Base-by-base conservation (phyloP, 2,888 invertebrate species). In the Hylaea fasciaria region DNA sequence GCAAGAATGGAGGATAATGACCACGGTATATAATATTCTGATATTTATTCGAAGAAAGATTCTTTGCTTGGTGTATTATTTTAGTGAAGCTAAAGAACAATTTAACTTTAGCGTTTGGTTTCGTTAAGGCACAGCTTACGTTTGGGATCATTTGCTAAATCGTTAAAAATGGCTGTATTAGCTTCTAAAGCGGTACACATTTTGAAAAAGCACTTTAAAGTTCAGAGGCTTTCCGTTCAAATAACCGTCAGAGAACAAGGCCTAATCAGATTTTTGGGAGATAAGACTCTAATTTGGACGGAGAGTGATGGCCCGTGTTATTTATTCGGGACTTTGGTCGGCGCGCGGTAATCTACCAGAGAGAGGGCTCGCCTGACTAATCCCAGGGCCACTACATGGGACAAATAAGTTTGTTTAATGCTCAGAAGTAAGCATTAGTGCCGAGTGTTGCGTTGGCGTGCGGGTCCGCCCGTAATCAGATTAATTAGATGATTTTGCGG, bases 401-500 rank as follows among this genome's bases (percentile, higher is more conserved):
- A 83, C 85, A 84, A 87, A 86, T 85, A 87, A 86, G 83, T 86
- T 86, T 82, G 80, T 85, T 85, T 85, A 87, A 84, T 87, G 82
- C 81, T 83, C 77, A 82, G 85, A 82, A 85, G 82, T 85, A 82
- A 85, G 86, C 81, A 88, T 89, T 87, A 88, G 81, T 83, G 78
- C 77, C 71, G 83, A 86, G 85, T 82, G 84, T 83, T 83, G 82
- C 82, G 79, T 80, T 66, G 75, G 83, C 76, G 83, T 83, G 76
- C 78, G 83, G 83, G 85, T 83, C 80, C 80, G 73, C 80, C 80
- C 80, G 82, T 91, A 89, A 92, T 88, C 87, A 89, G 88, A 91
- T 91, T 91, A 91, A 91, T 91, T 89, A 89, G 85, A 87, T 82
- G 87, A 91, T 91, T 91, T 89, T 85, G 88, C 79, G 87, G 86